A percentile compares a stretch with the other conserved stretches of the same genome.
Evolutionary conservation across 2,797 vertebrate genomes (phyloP).

Genomic region (Scyliorhinus canicula): DNA sequence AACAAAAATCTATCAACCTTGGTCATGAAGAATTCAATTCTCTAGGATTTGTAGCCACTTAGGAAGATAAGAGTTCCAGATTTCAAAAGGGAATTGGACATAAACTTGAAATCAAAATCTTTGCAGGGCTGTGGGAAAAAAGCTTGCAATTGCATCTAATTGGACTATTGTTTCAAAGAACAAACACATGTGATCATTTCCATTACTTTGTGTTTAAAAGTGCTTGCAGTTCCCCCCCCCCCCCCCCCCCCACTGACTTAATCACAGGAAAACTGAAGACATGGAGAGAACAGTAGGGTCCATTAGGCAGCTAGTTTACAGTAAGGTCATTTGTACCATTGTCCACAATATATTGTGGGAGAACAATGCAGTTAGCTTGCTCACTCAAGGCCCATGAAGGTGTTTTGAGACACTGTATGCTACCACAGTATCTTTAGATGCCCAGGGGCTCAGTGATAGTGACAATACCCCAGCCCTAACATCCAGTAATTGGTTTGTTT

Average conservation of each 20-base stretch:
- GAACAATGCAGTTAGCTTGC: not conserved
- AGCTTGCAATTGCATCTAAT: not conserved
- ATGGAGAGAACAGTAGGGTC: no score
- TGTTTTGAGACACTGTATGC: not conserved
- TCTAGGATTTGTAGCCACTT: not conserved
- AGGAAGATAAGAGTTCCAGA: not conserved
- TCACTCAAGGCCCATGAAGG: not conserved
- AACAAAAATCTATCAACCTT: not conserved
- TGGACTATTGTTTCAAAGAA: not conserved
- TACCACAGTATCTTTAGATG: not conserved
- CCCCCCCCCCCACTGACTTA: not conserved
- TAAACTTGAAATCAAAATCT: not conserved
- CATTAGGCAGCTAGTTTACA: not conserved
- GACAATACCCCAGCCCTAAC: constrained; percentile 40
- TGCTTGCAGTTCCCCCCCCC: no score
- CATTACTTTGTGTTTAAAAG: not conserved
- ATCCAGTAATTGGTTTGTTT: constrained; percentile 61
- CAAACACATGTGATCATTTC: not conserved
- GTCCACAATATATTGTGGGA: not conserved
- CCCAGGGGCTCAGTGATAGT: not conserved
- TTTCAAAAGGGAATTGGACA: not conserved
- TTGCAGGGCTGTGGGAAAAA: not conserved
- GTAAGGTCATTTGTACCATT: not conserved
- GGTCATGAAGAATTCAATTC: not conserved
- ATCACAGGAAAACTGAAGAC: not conserved